Base-by-base conservation (phyloP, 1,140 invertebrate species). In the Drosophila watanabei region DNA sequence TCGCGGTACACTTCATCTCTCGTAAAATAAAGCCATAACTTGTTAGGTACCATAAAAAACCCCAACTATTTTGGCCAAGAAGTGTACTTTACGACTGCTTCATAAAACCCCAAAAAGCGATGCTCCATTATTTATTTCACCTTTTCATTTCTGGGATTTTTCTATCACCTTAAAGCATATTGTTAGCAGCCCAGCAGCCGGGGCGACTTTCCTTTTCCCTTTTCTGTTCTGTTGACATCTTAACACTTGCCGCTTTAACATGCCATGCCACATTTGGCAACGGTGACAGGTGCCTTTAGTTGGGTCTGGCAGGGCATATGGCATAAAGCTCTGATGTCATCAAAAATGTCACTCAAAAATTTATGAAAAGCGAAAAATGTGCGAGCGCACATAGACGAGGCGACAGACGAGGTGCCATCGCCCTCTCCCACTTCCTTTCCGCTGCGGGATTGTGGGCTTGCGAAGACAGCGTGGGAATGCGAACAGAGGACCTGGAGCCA, bases 261-360 rank as follows among this genome's bases (percentile, higher is more conserved):
- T 90, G 75, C 82, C 79, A 86, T 77, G 75, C 82, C 80, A 76
- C 79, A 90, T 86, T 86, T 90, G 87, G 86, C 82, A 78, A 82
- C 75, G 87, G 79, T 90, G 86, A 90, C 86, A 90, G 87, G 86
- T 90, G 86, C 87, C 87, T 90, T 90, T 90, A 90, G 86, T 86
- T 84, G 79, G 79, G 72, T 62, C 61, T 83, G 63, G 49, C 59
- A 66, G 52, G 65, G 81, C 75, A 86, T 80, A 90, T 66, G 71
- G 82, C 75, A 76, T 89, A 89, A 89, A 90, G 86, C 86, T 86
- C 79, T 63, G 71, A 82, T 89, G 86, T 89, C 86, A 89, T 89
- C 86, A 89, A 89, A 89, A 89, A 86, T 89, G 86, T 89, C 86
- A 89, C 86, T 89, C 87, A 90, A 82, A 89, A 86, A 89, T 89